phyloP scores from a whole-genome alignment of 1,140 invertebrate genomes.

The Trichonephila clavata region DNA sequence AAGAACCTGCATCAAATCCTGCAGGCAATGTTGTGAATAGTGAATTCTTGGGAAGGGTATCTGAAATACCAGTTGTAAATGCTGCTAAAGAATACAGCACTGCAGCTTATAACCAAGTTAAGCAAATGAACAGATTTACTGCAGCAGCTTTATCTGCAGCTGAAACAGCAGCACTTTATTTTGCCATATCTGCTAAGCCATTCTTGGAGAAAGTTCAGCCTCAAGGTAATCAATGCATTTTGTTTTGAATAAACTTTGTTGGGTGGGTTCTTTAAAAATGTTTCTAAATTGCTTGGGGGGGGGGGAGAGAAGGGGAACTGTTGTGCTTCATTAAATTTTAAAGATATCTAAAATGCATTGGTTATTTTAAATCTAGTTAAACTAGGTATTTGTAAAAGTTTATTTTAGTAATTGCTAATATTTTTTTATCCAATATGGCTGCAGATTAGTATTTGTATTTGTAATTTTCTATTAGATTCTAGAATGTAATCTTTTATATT shows the following conservation, averaged over 20 bases:
- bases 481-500: too few relatives aligned
- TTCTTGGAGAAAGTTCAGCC: constrained; percentile 69
- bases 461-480: too few relatives aligned
- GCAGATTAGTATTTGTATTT: too few relatives aligned
- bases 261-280: too few relatives aligned
- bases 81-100: constrained; percentile 65
- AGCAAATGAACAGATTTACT: constrained; percentile 66
- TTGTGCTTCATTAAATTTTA: too few relatives aligned
- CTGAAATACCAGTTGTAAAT: constrained; percentile 62
- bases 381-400: too few relatives aligned
- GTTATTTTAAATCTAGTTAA: too few relatives aligned
- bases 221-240: constrained; percentile 54
- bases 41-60: constrained; percentile 67
- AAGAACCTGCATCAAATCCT: neutral
- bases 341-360: too few relatives aligned
- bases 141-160: constrained; percentile 55
- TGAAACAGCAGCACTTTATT: constrained; percentile 69
- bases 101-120: constrained; percentile 68
- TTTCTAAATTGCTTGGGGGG: too few relatives aligned
- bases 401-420: too few relatives aligned
- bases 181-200: constrained; percentile 68
- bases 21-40: constrained; percentile 34
- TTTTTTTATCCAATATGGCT: too few relatives aligned
- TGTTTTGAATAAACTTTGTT: neutral
- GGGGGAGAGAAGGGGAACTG: too few relatives aligned